Evolutionary conservation across 2,888 invertebrate species (phyloP), one percentile per base, ranked within the genome.

Genomic region (Ophioninae sp.): DNA sequence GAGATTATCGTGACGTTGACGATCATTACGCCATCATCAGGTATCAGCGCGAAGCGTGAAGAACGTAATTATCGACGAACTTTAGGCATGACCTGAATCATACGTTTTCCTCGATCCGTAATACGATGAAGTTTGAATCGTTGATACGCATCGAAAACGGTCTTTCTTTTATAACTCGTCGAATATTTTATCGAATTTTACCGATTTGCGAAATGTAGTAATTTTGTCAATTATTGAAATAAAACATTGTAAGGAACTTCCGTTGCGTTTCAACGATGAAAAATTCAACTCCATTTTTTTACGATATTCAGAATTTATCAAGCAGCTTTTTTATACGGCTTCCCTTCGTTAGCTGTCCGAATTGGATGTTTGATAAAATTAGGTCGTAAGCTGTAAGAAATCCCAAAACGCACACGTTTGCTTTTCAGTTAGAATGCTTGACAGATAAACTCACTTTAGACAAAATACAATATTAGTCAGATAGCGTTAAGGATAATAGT

Each of bases 1-100:
- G 6, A 72, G 73, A 61, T 65, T 44, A 74, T 37, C n/a, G 21
- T 59, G 17, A 50, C 41, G 39, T 56, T 78, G 74, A 64, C 7
- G 6, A 30, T 69, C 6, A 56, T 70, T 37, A 5, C 23, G 56
- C 37, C 2, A 70, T 57, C 56, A 50, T 17, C n/a, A n/a, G 17
- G 50, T 50, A 50, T 50, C 13, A 10, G 50, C 13, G 2, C 3
- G 17, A 50, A 50, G 50, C 50, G 17, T 17, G 17, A 50, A 17
- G 17, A 50, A 50, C 17, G 50, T 50, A 13, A 50, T 50, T 13
- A 17, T 50, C 17, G 50, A 13, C 50, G 50, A 50, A 50, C 17
- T 50, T 17, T 50, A 17, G 20, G n/a, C n/a, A 57, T 57, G n/a
- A 17, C 59, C 20, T 17, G 6, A 59, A 21, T 1, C 20, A 6